Base-by-base conservation (phyloP, 2,888 invertebrate genomes). In the Listrodromus nycthemerus region DNA sequence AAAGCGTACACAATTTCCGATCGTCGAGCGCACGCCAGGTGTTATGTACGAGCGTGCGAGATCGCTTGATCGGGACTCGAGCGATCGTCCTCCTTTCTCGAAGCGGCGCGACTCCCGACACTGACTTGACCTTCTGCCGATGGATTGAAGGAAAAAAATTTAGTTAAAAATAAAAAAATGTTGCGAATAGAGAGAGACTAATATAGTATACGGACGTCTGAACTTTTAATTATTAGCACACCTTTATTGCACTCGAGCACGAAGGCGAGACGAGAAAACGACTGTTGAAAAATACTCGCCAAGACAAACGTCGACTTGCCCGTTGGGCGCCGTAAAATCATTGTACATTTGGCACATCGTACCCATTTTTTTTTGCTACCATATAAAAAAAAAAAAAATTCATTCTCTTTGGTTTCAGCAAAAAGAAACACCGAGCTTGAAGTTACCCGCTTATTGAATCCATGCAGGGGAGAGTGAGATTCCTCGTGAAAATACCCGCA, bases 51-150 rank as follows among this genome's bases (percentile, higher is more conserved):
- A 33, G 19, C 50, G 69, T 30, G 50, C 30, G 69, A 19, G 69
- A 50, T 52, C 70, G 55, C 13, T 70, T 52, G 50, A 30, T 69
- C 69, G 69, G n/a, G 69, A 52, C 48, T 30, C 33, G 33, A 52
- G 50, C 55, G 82, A 74, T 88, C 83, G 82, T 87, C 80, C 88
- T 87, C 84, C 85, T 86, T 89, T 88, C 84, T 63, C 78, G 71
- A 45, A 61, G 70, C 70, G 16, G 45, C 67, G 45, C 48, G 33
- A 69, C 69, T 69, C 66, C 55, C 55, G 70, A 65, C 65, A 63
- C 65, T 63, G 45, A 33, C 30, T 48, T 81, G 84, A 87, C 84
- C 87, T 88, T 86, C 86, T 85, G 77, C 69, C 37, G 66, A 66
- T 41, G 37, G 65, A 41, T 66, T 16, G 16, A 65, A 37, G 10